These are phyloP conservation scores for Cherax destructor DNA, from an alignment of 1,140 invertebrate species.

Conservation along the genomic window DNA sequence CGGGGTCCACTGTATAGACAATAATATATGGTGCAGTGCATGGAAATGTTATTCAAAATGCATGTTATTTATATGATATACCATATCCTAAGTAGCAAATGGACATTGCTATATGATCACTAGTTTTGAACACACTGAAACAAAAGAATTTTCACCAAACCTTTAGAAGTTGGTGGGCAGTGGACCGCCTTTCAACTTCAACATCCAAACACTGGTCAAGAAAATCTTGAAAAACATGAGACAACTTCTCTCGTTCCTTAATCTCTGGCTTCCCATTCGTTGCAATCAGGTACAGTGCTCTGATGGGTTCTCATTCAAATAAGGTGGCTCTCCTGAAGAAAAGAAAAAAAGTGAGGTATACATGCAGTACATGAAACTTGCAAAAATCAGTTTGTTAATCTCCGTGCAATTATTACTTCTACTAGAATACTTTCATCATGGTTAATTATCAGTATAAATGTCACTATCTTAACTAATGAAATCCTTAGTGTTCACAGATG, in stretches of 20 bases:
- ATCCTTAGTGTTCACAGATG: background rate
- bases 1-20: too few relatives aligned
- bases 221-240: constrained; percentile 97
- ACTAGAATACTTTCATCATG: background rate
- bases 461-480: background rate
- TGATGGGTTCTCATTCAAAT: constrained; percentile 84
- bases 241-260: constrained; percentile 97
- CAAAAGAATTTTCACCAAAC: constrained; percentile 36
- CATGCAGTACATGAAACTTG: background rate
- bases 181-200: constrained; percentile 94
- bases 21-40: too few relatives aligned
- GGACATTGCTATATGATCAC: too few relatives aligned
- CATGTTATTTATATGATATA: too few relatives aligned
- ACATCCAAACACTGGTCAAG: constrained; percentile 98
- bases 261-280: constrained; percentile 99
- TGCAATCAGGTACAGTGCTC: constrained; percentile 96
- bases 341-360: background rate
- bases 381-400: background rate
- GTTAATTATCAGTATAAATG: background rate
- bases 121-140: background rate
- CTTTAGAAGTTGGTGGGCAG: constrained; percentile 89
- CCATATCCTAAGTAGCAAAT: too few relatives aligned
- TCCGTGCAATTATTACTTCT: background rate
- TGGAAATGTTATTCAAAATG: too few relatives aligned
- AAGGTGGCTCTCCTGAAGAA: constrained; percentile 81